These are phyloP conservation scores for Muntiacus muntjak DNA, from an alignment of 2,113 vertebrate genomes.

Conservation along the genomic window DNA sequence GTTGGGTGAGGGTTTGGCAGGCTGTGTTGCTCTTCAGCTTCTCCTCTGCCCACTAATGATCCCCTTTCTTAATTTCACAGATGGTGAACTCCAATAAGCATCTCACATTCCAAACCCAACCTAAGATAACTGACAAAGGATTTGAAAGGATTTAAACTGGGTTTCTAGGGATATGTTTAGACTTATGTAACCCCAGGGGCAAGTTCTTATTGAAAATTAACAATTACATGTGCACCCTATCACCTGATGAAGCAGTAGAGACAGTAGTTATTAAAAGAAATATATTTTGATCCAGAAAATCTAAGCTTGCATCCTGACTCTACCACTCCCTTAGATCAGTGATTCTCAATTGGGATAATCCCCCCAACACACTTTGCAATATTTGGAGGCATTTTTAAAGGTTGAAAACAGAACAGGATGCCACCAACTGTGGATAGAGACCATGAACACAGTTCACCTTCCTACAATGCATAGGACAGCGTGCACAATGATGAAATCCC, in stretches of 20 bases:
- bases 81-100: not conserved
- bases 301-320: not conserved
- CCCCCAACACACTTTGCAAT: not conserved
- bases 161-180: not conserved
- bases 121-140: not conserved
- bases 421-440: not conserved
- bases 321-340: not conserved
- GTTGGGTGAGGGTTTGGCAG: not conserved
- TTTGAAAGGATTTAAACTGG: not conserved
- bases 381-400: not conserved
- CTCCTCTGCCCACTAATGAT: not conserved
- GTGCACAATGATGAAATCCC: not conserved
- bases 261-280: not conserved
- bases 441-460: not conserved
- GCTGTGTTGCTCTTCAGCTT: not conserved
- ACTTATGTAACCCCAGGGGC: not conserved
- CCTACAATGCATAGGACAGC: not conserved
- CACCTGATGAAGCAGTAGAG: not conserved
- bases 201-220: not conserved
- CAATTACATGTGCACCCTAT: not conserved
- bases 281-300: not conserved
- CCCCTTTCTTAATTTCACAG: not conserved
- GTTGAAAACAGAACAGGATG: not conserved
- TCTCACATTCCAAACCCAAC: not conserved
- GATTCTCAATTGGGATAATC: not conserved